phyloP scores from a whole-genome alignment of 1,140 invertebrate genomes.

The Megalonaias nervosa region DNA sequence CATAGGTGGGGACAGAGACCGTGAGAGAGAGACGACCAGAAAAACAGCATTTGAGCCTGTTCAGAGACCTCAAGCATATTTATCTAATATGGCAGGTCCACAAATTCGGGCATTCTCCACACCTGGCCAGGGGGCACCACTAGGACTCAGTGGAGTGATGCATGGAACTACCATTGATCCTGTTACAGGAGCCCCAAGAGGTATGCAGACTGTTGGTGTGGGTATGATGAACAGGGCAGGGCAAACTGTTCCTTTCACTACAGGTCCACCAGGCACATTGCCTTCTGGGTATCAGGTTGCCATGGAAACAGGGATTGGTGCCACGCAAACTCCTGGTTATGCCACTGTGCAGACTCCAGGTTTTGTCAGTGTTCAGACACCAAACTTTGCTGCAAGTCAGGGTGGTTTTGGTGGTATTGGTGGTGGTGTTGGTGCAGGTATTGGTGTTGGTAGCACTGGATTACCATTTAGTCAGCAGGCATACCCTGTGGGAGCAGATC shows the following conservation, averaged over 20 bases:
- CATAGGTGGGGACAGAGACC: conserved; percentile 4
- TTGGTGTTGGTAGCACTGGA: too few species aligned
- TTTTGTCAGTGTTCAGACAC: conserved; percentile 20
- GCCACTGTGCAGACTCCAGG: conserved; percentile 16
- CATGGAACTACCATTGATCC: too few species aligned
- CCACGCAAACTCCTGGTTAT: conserved; percentile 20
- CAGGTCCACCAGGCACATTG: conserved; percentile 13
- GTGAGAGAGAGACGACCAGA: conserved; percentile 15
- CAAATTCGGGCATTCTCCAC: not conserved
- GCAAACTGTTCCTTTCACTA: not conserved
- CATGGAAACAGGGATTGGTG: conserved; percentile 3
- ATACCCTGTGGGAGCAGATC: too few species aligned
- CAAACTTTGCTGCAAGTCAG: too few species aligned
- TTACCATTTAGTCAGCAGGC: too few species aligned
- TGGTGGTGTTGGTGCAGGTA: too few species aligned
- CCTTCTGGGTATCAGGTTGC: conserved; percentile 10
- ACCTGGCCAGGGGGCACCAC: too few species aligned
- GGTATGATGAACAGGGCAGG: too few species aligned
- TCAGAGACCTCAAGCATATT: conserved; percentile 11
- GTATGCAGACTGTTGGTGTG: too few species aligned
- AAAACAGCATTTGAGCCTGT: conserved; percentile 27
- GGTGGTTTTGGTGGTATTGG: too few species aligned
- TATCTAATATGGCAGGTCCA: conserved; percentile 16
- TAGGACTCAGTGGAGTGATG: too few species aligned
- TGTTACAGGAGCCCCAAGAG: too few species aligned